phyloP scores from a whole-genome alignment of 2,113 vertebrate species.

The Apaloderma vittatum region DNA sequence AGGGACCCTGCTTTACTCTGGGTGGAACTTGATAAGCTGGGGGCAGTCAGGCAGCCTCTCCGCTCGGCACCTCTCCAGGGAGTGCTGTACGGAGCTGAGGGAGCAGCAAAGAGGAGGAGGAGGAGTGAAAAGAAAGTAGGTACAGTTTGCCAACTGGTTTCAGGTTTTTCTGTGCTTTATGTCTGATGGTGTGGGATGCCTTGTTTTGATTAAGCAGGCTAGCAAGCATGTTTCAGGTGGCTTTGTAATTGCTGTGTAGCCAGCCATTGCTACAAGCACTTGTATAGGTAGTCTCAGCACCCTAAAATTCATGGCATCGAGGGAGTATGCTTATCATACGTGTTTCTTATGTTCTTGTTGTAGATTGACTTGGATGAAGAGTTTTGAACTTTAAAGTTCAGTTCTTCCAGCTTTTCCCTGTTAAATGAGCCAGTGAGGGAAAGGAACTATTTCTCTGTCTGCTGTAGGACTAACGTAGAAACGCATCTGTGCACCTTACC shows the following conservation, averaged over 20 bases:
- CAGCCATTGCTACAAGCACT: not conserved
- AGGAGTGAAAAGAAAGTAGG: not conserved
- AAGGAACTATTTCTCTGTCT: not conserved
- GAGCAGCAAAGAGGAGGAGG: not conserved
- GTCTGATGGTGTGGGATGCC: not conserved
- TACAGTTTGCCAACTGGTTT: not conserved
- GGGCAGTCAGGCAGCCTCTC: not conserved
- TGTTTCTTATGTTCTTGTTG: not conserved
- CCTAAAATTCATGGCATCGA: not conserved
- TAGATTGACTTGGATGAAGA: not conserved
- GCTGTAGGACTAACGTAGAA: not conserved
- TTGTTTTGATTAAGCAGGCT: not conserved
- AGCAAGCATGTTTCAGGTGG: not conserved
- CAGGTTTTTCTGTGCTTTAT: not conserved
- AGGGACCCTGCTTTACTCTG: not conserved
- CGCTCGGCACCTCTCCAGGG: not conserved
- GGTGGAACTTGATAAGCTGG: conserved; percentile 13
- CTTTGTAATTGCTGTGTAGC: not conserved
- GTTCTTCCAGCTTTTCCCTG: not conserved
- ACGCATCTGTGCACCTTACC: not conserved
- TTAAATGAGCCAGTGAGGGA: not conserved
- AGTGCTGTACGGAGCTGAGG: not conserved
- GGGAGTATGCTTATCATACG: not conserved
- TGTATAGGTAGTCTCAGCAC: not conserved
- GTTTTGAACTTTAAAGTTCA: not conserved